Percentiles rank a stretch among this genome's conserved stretches.
Evolutionary conservation across 2,797 vertebrate genomes (phyloP).

Genomic region (Allobates femoralis): DNA sequence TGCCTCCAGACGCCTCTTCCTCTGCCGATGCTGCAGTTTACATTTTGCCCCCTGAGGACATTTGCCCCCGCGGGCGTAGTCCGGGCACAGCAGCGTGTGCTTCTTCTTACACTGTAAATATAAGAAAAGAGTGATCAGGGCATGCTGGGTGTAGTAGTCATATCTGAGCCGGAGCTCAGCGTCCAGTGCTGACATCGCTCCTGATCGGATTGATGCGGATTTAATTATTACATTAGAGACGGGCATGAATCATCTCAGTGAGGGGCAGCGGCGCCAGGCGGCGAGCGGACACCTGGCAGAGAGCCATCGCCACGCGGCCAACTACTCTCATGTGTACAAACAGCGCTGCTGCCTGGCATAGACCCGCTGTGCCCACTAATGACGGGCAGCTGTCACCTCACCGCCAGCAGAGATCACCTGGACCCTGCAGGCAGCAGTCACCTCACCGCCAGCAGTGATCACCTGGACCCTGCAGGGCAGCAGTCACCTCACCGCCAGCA

Average conservation of each 20-base stretch:
- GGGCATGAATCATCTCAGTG: slow-evolving; percentile 26
- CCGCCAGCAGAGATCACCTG: too few relatives aligned
- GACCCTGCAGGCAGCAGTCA: too few relatives aligned
- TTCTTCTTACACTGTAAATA: slow-evolving; percentile 96
- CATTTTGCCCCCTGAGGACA: slow-evolving; percentile 84
- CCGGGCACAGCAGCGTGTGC: slow-evolving; percentile 91
- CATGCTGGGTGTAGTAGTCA: neutral
- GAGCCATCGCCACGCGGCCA: neutral
- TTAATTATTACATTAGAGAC: slow-evolving; percentile 51
- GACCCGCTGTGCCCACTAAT: neutral
- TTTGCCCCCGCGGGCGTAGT: slow-evolving; percentile 82
- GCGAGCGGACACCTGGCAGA: neutral
- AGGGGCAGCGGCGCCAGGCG: slow-evolving; percentile 23
- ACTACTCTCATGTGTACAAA: neutral
- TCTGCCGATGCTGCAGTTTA: slow-evolving; percentile 87
- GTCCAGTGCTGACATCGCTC: neutral
- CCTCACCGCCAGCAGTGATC: too few relatives aligned
- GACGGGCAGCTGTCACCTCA: too few relatives aligned
- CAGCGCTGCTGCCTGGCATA: neutral
- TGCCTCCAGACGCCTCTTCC: slow-evolving; percentile 66
- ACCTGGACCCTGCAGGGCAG: too few relatives aligned
- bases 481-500: too few relatives aligned
- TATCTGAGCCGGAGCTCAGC: too few relatives aligned
- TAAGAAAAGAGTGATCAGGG: neutral
- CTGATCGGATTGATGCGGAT: slow-evolving; percentile 32